These are phyloP conservation scores for Percopsis transmontana DNA, from an alignment of 2,113 vertebrate genomes.

Conservation along the genomic window DNA sequence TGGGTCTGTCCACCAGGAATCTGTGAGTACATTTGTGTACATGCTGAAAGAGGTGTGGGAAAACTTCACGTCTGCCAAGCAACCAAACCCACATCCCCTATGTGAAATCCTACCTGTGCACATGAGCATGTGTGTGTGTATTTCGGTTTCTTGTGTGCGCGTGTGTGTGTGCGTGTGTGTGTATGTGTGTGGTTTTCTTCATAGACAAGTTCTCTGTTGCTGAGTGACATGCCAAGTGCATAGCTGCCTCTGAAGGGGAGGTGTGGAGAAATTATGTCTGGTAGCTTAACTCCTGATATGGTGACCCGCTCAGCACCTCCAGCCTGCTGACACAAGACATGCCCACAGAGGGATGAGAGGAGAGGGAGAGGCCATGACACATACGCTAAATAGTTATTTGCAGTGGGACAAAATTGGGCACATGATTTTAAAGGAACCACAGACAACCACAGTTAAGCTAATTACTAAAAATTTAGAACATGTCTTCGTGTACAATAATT, in stretches of 20 bases:
- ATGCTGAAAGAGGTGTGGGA: not conserved
- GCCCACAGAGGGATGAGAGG: not conserved
- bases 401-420: not conserved
- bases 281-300: constrained; percentile 14
- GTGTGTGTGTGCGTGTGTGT: constrained; percentile 1
- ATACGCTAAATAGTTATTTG: not conserved
- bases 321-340: not conserved
- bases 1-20: constrained; percentile 9
- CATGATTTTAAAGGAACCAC: not conserved
- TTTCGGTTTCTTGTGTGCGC: not conserved
- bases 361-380: not conserved
- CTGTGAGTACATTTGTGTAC: constrained; percentile 3
- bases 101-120: constrained; percentile 1
- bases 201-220: constrained; percentile 19
- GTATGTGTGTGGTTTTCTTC: constrained; percentile 3
- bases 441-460: no score
- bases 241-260: constrained; percentile 36
- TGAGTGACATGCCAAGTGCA: constrained; percentile 21
- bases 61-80: not conserved
- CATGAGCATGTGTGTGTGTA: constrained; percentile 4
- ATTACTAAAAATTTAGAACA: no score
- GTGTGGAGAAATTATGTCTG: not conserved
- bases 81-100: not conserved
- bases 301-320: constrained; percentile 54
- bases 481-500: no score